Percentiles rank a stretch among this genome's conserved stretches.
Conservation (phyloP, 2,113 vertebrate species). For the Lycocorax pyrrhopterus region DNA sequence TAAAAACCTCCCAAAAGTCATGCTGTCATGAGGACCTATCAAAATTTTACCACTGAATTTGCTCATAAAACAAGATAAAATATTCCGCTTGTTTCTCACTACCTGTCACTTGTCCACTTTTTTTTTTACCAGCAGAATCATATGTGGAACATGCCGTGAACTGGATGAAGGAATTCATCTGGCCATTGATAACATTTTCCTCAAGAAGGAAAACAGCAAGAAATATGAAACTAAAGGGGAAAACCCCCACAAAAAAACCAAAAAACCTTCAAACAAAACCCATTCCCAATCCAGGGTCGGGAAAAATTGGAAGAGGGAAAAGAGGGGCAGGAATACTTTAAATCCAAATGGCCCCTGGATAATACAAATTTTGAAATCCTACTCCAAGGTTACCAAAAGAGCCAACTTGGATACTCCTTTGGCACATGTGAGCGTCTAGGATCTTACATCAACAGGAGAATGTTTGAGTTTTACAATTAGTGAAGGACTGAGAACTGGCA, state of each 20-base stretch:
- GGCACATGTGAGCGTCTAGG: background rate
- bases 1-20: background rate
- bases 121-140: background rate
- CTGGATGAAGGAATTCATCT: background rate
- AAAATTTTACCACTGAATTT: background rate
- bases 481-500: background rate
- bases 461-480: background rate
- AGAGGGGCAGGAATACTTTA: background rate
- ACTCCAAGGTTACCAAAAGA: background rate
- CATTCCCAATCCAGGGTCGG: background rate
- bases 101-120: background rate
- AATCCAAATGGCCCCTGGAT: background rate
- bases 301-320: background rate
- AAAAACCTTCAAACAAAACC: background rate
- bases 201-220: background rate
- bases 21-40: background rate
- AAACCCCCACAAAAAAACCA: background rate
- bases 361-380: background rate
- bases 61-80: background rate
- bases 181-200: background rate
- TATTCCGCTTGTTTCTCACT: background rate
- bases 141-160: background rate
- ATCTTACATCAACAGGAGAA: background rate
- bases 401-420: background rate
- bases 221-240: background rate